A percentile compares a stretch with the other conserved stretches of the same genome.
Conservation (phyloP, 2,797 vertebrate genomes). For the Sebastes reedi region DNA sequence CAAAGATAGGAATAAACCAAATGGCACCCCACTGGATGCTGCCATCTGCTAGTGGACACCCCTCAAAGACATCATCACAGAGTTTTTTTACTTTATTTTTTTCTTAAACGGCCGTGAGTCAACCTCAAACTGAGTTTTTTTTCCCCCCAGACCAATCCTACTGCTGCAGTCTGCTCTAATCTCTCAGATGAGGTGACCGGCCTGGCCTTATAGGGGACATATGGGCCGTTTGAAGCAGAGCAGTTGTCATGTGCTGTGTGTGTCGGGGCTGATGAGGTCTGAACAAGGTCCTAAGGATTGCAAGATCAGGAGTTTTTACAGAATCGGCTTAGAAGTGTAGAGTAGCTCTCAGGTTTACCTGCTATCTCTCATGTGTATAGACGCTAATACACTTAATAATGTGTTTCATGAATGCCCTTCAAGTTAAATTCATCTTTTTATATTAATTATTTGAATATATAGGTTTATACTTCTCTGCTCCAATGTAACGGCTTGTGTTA, state of each 20-base stretch:
- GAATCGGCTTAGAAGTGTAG: conserved; percentile 39
- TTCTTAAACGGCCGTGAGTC: conserved; percentile 24
- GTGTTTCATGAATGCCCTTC: not conserved
- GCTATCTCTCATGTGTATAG: conserved; percentile 1
- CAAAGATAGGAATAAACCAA: conserved; percentile 58
- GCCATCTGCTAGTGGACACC: conserved; percentile 48
- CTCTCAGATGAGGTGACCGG: conserved; percentile 36
- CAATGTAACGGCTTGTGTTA: not conserved
- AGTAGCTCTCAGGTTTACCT: conserved; percentile 22
- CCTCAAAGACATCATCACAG: conserved; percentile 45
- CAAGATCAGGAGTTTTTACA: conserved; percentile 55
- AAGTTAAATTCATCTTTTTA: not conserved
- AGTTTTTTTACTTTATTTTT: conserved; percentile 3
- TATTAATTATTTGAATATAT: not conserved
- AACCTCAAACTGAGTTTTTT: conserved; percentile 26
- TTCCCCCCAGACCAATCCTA: not conserved
- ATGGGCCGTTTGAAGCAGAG: conserved; percentile 28
- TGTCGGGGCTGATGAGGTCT: conserved; percentile 52
- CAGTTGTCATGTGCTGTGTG: conserved; percentile 36
- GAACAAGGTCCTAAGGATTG: conserved; percentile 48
- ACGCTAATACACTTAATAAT: not conserved
- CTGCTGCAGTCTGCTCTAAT: conserved; percentile 47
- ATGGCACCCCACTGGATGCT: conserved; percentile 45
- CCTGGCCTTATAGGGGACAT: conserved; percentile 26
- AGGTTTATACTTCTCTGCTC: not conserved